These are phyloP conservation scores for Pristis pectinata DNA, from an alignment of 2,797 vertebrate species.

Conservation along the genomic window DNA sequence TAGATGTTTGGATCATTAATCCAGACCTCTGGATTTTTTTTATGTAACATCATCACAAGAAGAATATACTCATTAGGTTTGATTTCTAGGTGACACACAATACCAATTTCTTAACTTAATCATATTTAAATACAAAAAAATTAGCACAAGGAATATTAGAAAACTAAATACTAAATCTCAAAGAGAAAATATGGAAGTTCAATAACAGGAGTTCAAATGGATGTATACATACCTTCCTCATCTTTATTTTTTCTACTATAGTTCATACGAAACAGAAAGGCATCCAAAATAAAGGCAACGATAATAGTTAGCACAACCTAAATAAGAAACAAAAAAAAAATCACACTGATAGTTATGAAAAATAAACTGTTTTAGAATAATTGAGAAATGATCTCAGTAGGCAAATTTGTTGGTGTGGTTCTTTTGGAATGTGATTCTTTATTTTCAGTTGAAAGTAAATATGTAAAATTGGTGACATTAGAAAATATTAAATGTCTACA, in stretches of 20 bases:
- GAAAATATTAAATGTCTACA: not conserved
- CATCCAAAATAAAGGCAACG: slow-evolving; percentile 92
- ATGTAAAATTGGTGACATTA: not conserved
- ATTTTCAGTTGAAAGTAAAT: not conserved
- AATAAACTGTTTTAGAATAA: not conserved
- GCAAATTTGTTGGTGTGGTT: not conserved
- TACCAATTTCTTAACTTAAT: not conserved
- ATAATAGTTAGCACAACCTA: slow-evolving; percentile 98
- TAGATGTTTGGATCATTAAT: too few species aligned
- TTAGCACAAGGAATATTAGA: not conserved
- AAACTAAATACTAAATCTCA: not conserved
- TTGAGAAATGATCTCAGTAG: not conserved
- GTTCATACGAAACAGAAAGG: slow-evolving; percentile 98
- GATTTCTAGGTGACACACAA: too few species aligned
- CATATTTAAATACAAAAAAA: not conserved
- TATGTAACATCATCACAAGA: too few species aligned
- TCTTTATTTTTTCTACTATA: slow-evolving; percentile 90
- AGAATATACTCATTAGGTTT: too few species aligned
- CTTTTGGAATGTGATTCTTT: not conserved
- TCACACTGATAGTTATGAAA: not conserved
- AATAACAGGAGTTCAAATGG: not conserved
- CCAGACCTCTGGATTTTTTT: too few species aligned
- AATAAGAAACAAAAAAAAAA: not conserved
- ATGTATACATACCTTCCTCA: slow-evolving; percentile 60
- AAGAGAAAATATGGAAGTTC: not conserved